Evolutionary conservation across 2,888 invertebrate species (phyloP).

Genomic region (Choristoneura rosaceana): DNA sequence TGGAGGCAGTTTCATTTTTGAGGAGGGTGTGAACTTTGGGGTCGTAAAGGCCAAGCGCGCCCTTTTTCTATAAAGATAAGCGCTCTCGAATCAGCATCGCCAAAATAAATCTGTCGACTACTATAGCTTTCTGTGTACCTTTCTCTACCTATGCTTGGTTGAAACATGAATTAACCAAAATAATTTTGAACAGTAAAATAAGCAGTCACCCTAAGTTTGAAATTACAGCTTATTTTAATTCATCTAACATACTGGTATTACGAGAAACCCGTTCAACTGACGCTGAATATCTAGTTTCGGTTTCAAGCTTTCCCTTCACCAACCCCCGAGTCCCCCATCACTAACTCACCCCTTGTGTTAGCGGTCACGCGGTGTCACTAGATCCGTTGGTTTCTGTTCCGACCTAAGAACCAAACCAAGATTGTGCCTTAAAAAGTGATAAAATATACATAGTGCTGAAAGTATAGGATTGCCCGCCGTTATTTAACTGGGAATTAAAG

Average conservation of each 20-base stretch:
- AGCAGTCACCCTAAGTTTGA: too few species aligned
- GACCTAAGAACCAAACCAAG: slow-evolving; percentile 49
- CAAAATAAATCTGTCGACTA: too few species aligned
- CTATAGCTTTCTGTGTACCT: too few species aligned
- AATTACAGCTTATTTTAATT: not conserved
- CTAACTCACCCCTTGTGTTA: slow-evolving; percentile 43
- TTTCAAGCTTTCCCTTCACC: not conserved
- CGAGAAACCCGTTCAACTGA: not conserved
- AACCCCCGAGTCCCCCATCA: slow-evolving; percentile 18
- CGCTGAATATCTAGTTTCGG: not conserved
- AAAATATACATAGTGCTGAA: slow-evolving; percentile 44
- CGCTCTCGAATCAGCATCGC: too few species aligned
- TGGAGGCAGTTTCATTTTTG: too few species aligned
- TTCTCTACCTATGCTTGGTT: too few species aligned
- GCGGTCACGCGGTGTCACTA: slow-evolving; percentile 46
- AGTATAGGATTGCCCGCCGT: slow-evolving; percentile 19
- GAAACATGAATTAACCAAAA: too few species aligned
- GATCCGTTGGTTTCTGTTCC: slow-evolving; percentile 46
- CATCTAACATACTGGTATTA: not conserved
- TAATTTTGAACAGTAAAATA: too few species aligned
- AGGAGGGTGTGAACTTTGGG: too few species aligned
- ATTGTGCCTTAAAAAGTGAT: slow-evolving; percentile 59
- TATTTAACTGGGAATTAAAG: slow-evolving; percentile 12
- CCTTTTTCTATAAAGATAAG: too few species aligned
- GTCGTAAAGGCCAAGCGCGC: too few species aligned